phyloP scores from a whole-genome alignment of 2,888 invertebrate species.

The Cataglyphis cursor region DNA sequence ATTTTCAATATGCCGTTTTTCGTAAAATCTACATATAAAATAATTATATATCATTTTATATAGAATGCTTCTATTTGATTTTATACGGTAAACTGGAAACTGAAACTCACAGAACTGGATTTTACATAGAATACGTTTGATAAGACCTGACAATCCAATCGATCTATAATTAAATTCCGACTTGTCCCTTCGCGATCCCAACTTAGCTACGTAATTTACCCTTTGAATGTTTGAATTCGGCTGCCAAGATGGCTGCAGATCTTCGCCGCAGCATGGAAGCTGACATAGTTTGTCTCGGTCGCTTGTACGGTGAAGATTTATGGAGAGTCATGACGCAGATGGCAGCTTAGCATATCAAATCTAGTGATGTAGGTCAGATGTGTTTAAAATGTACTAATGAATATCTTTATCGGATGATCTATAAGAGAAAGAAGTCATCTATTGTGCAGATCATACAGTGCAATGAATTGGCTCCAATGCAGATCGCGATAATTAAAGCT shows the following conservation, averaged over 20 bases:
- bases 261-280: conserved; percentile 31
- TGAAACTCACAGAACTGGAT: neutral
- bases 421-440: conserved; percentile 31
- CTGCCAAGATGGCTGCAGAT: conserved; percentile 32
- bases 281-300: conserved; percentile 41
- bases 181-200: conserved; percentile 22
- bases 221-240: conserved; percentile 48
- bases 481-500: conserved; percentile 37
- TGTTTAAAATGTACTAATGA: conserved; percentile 54
- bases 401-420: conserved; percentile 26
- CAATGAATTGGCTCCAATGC: neutral
- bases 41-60: neutral
- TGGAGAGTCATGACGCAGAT: conserved; percentile 47
- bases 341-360: conserved; percentile 53
- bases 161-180: conserved; percentile 37
- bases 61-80: neutral
- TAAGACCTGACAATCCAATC: conserved; percentile 7
- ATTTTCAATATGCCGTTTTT: neutral
- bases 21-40: neutral
- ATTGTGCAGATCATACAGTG: neutral
- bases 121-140: conserved; percentile 22
- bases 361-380: conserved; percentile 45
- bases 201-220: conserved; percentile 28
- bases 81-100: neutral
- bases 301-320: conserved; percentile 52